phyloP scores from a whole-genome alignment of 2,888 invertebrate genomes.

The Tachina lurida region DNA sequence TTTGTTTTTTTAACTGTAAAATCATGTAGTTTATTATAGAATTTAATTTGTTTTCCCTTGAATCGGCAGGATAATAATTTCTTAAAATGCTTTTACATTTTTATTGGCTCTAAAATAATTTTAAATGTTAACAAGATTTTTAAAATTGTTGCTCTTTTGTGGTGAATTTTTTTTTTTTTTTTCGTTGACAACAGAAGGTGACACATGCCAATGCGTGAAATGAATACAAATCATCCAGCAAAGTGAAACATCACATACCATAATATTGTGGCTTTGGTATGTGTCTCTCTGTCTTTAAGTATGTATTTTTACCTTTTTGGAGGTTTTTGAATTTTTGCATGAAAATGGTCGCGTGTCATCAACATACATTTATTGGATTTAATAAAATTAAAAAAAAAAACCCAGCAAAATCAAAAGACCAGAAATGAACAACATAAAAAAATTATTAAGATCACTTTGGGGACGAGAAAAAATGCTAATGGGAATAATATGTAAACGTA shows the following conservation, averaged over 20 bases:
- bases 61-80: constrained; percentile 64
- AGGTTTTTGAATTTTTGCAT: constrained; percentile 61
- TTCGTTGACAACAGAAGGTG: constrained; percentile 67
- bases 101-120: constrained; percentile 65
- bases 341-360: constrained; percentile 71
- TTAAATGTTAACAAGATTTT: constrained; percentile 70
- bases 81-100: constrained; percentile 69
- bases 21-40: constrained; percentile 67
- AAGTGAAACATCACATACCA: constrained; percentile 70
- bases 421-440: constrained; percentile 26
- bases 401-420: constrained; percentile 13
- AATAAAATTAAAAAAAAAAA: constrained; percentile 22
- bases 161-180: constrained; percentile 22
- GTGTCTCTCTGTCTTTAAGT: constrained; percentile 17
- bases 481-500: constrained; percentile 72
- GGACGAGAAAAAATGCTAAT: constrained; percentile 69
- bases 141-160: constrained; percentile 42
- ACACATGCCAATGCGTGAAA: constrained; percentile 71
- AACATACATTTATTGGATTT: constrained; percentile 55
- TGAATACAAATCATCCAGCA: constrained; percentile 70
- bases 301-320: constrained; percentile 36
- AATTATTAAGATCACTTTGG: constrained; percentile 60
- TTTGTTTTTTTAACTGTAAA: constrained; percentile 59
- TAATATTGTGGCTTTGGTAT: constrained; percentile 24
- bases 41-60: constrained; percentile 71